These are phyloP conservation scores for Episyrphus balteatus DNA, from an alignment of 1,140 invertebrate species.

Conservation along the genomic window DNA sequence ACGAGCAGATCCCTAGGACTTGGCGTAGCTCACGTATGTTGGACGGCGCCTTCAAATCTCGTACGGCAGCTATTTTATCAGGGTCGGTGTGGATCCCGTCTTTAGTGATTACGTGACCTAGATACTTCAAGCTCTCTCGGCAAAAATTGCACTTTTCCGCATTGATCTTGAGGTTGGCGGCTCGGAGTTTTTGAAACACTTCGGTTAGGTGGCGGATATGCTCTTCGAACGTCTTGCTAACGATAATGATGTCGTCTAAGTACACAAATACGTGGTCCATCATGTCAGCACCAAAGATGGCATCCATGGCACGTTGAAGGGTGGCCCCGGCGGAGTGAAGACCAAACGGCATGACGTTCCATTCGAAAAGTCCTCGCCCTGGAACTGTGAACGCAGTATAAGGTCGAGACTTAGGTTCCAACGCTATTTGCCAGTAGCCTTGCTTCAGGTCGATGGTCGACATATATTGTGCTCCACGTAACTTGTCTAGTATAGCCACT, in stretches of 20 bases:
- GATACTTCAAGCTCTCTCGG: no score
- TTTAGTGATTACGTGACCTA: no score
- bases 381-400: slow-evolving; percentile 38
- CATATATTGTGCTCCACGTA: slow-evolving; percentile 20
- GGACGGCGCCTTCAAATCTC: slow-evolving; percentile 15
- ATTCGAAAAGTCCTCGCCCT: slow-evolving; percentile 32
- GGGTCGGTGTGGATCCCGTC: no score
- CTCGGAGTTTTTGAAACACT: no score
- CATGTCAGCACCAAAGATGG: slow-evolving; percentile 1
- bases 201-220: no score
- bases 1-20: slow-evolving; percentile 34
- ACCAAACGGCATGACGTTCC: slow-evolving; percentile 15
- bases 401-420: slow-evolving; percentile 14
- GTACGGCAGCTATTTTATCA: no score
- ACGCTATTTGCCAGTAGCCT: slow-evolving; percentile 29
- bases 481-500: slow-evolving; percentile 32
- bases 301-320: slow-evolving; percentile 1
- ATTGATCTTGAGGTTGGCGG: no score
- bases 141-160: no score
- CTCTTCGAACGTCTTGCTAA: slow-evolving; percentile 18
- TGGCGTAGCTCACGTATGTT: slow-evolving; percentile 25
- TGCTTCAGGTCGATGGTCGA: slow-evolving; percentile 26
- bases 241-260: slow-evolving; percentile 13
- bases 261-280: slow-evolving; percentile 21
- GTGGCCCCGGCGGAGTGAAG: slow-evolving; percentile 3